Percentiles rank a stretch among this genome's conserved stretches.
Evolutionary conservation across 2,797 vertebrate genomes (phyloP).

Genomic region (Lepilemur ruficaudatus): DNA sequence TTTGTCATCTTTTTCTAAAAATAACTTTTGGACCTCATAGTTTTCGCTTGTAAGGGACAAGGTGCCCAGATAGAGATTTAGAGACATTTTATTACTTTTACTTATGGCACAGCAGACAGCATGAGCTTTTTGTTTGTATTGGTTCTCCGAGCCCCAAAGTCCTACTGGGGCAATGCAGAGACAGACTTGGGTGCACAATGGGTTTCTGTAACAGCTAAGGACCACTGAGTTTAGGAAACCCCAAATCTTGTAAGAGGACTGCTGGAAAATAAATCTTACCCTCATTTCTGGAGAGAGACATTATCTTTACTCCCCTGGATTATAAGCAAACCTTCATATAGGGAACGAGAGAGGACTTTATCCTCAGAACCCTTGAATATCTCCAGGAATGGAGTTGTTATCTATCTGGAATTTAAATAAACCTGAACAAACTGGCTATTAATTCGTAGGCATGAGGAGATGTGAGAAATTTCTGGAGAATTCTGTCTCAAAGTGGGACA

Average conservation of each 20-base stretch:
- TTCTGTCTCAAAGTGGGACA: neutral
- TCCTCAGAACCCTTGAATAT: neutral
- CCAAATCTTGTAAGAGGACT: neutral
- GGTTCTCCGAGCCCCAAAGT: rapidly evolving
- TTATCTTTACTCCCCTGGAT: neutral
- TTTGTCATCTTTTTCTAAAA: neutral
- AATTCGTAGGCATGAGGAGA: neutral
- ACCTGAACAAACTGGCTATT: neutral
- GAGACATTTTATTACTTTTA: neutral
- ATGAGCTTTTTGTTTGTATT: neutral
- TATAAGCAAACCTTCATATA: neutral
- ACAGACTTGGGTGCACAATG: rapidly evolving
- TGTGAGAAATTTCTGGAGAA: neutral
- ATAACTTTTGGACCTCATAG: neutral
- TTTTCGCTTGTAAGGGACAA: neutral
- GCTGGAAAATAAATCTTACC: neutral
- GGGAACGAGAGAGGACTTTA: neutral
- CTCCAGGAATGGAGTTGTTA: neutral
- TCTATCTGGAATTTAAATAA: neutral
- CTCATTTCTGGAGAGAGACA: neutral
- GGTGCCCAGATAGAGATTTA: neutral
- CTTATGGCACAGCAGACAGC: neutral
- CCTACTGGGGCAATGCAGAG: neutral
- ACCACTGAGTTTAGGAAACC: neutral
- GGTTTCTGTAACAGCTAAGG: neutral